Conservation (phyloP, 2,113 vertebrate genomes). For the Tursiops truncatus region DNA sequence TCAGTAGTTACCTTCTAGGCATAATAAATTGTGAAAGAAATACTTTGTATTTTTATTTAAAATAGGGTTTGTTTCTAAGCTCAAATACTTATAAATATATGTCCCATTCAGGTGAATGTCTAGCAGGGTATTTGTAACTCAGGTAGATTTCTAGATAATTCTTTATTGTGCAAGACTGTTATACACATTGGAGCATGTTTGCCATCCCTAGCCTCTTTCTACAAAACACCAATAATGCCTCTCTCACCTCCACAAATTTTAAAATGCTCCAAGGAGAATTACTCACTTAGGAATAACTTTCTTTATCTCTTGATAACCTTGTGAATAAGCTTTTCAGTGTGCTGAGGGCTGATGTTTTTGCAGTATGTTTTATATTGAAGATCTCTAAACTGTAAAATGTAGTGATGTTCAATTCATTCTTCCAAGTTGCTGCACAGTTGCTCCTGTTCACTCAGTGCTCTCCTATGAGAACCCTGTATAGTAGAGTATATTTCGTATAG, state of each 20-base stretch:
- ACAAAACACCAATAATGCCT: not conserved
- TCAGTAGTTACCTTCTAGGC: not conserved
- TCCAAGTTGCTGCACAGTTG: not conserved
- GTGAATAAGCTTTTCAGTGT: not conserved
- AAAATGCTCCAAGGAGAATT: not conserved
- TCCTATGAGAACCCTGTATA: not conserved
- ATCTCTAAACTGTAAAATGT: not conserved
- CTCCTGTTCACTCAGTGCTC: not conserved
- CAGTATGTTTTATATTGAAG: not conserved
- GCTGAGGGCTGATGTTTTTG: not conserved
- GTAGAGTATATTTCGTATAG: not conserved
- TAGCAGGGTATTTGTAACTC: not conserved
- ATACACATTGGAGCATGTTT: not conserved
- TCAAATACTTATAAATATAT: not conserved
- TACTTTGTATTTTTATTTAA: not conserved
- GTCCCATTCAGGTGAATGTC: not conserved
- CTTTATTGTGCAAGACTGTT: not conserved
- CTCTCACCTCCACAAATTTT: not conserved
- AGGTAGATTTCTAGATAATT: not conserved
- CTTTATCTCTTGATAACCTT: not conserved
- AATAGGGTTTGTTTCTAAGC: not conserved
- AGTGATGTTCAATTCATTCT: not conserved
- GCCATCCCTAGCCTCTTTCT: not conserved
- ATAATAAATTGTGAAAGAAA: not conserved
- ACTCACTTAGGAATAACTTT: not conserved